Percentiles rank a stretch among this genome's conserved stretches.
Evolutionary conservation across 2,113 vertebrate species (phyloP).

Genomic region (Phylloscopus whistleri): DNA sequence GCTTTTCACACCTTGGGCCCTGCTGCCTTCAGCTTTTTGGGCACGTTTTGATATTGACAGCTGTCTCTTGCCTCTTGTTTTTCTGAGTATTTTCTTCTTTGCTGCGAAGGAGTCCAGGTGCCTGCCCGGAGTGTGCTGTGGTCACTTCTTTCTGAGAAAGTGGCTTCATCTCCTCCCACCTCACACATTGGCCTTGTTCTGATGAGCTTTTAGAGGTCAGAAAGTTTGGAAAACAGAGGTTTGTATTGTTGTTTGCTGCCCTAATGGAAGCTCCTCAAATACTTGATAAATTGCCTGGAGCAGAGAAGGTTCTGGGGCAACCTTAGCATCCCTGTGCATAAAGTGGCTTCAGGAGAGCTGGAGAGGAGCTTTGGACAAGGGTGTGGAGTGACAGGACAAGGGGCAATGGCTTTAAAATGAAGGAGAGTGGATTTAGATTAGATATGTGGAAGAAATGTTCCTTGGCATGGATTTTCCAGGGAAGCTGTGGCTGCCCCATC

Average conservation of each 20-base stretch:
- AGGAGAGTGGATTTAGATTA: not conserved
- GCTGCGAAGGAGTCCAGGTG: rapidly evolving
- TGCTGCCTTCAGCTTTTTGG: not conserved
- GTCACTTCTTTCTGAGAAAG: not conserved
- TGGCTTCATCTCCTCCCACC: not conserved
- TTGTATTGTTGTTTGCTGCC: not conserved
- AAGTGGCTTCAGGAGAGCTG: not conserved
- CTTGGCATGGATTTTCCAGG: not conserved
- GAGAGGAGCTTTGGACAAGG: not conserved
- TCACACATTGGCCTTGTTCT: rapidly evolving
- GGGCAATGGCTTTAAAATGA: not conserved
- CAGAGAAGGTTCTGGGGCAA: not conserved
- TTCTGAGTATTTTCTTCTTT: not conserved
- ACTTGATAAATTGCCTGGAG: not conserved
- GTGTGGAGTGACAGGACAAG: not conserved
- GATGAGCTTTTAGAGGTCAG: not conserved
- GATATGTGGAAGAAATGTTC: not conserved
- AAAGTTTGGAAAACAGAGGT: not conserved
- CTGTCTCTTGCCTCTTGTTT: not conserved
- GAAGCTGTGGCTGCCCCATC: not conserved
- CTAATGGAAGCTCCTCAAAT: not conserved
- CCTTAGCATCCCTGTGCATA: not conserved
- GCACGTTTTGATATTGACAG: not conserved
- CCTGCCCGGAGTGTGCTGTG: rapidly evolving
- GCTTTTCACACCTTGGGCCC: not conserved